Percentiles rank a stretch among this genome's conserved stretches.
phyloP scores from a whole-genome alignment of 2,888 invertebrate species.

The Drosophila formosana region DNA sequence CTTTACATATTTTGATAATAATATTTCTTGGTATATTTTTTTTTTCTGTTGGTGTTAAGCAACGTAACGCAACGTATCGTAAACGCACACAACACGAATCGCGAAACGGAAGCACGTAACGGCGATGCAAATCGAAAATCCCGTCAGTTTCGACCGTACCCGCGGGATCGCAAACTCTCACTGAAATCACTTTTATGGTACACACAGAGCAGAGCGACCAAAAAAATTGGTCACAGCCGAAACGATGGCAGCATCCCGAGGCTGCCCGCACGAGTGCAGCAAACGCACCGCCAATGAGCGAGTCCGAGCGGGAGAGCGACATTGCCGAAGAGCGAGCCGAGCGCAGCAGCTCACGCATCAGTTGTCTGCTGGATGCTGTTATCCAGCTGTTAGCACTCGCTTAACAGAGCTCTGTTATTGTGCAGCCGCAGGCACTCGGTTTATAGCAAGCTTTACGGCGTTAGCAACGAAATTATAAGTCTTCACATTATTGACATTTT shows the following conservation, averaged over 20 bases:
- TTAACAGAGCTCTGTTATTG: conserved; percentile 29
- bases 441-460: conserved; percentile 51
- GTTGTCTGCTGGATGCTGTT: conserved; percentile 42
- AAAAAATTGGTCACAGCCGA: conserved; percentile 36
- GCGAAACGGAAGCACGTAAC: conserved; percentile 45
- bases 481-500: background rate
- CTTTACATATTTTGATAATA: conserved; percentile 36
- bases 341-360: conserved; percentile 43
- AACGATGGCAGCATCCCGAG: conserved; percentile 63
- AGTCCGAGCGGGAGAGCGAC: conserved; percentile 47
- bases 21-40: conserved; percentile 5
- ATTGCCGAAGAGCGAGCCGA: conserved; percentile 45
- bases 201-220: conserved; percentile 71
- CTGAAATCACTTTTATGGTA: conserved; percentile 85
- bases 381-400: background rate
- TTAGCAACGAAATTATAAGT: background rate
- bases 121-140: conserved; percentile 47
- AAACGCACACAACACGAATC: conserved; percentile 39
- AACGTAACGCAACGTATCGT: conserved; percentile 24
- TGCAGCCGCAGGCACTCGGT: background rate
- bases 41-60: background rate
- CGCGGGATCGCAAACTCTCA: conserved; percentile 86
- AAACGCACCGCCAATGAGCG: conserved; percentile 52
- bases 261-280: conserved; percentile 19
- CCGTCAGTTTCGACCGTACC: conserved; percentile 85